phyloP scores from a whole-genome alignment of 53 echinoderm and acorn worm genomes.

The Apostichopus leukothele region DNA sequence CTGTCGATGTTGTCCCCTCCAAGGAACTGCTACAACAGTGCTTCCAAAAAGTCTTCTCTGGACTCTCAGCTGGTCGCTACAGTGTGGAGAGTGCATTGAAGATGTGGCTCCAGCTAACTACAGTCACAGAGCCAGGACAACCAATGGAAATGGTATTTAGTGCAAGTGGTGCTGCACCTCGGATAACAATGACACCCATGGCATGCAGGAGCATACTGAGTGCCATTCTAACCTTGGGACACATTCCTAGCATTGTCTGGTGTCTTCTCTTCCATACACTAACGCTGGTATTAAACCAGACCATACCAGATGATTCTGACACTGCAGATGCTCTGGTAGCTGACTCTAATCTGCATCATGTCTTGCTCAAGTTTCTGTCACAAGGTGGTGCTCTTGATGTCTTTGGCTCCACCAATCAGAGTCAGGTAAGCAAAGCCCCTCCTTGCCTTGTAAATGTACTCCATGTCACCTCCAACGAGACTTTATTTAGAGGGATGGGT shows the following conservation, averaged over 20 bases:
- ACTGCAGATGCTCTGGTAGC: conserved; percentile 69
- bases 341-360: conserved; percentile 78
- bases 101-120: conserved; percentile 70
- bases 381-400: conserved; percentile 76
- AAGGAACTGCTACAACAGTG: conserved; percentile 80
- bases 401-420: conserved; percentile 71
- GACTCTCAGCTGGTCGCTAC: conserved; percentile 62
- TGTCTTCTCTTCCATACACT: conserved; percentile 87
- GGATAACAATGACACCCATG: conserved; percentile 68
- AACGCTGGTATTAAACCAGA: conserved; percentile 75
- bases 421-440: conserved; percentile 55
- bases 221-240: conserved; percentile 71
- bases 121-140: conserved; percentile 63
- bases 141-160: conserved; percentile 64
- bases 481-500: too few species aligned
- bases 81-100: conserved; percentile 73
- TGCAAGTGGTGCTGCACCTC: conserved; percentile 67
- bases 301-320: conserved; percentile 44
- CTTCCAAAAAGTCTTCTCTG: conserved; percentile 87
- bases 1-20: conserved; percentile 52
- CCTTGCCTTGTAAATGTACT: too few species aligned
- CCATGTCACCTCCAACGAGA: too few species aligned
- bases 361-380: conserved; percentile 85
- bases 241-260: conserved; percentile 85
- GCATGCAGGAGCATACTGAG: conserved; percentile 76